phyloP scores from a whole-genome alignment of 2,888 invertebrate genomes.

The Sinodicranocentrus sp. region DNA sequence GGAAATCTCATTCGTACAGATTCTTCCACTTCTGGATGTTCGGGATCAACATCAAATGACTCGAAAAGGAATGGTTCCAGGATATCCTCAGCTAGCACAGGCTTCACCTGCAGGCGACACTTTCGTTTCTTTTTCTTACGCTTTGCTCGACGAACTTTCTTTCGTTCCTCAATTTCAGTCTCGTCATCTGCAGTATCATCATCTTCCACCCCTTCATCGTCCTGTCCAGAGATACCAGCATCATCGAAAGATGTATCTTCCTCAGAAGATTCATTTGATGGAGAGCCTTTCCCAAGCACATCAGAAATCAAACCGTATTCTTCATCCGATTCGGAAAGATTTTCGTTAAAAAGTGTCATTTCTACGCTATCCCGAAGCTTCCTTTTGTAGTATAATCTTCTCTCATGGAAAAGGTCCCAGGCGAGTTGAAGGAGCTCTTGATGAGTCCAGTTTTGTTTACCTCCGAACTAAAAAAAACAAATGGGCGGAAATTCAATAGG shows the following conservation, averaged over 20 bases:
- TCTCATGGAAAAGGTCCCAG: slow-evolving; percentile 68
- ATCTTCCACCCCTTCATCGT: neutral
- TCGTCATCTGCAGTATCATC: neutral
- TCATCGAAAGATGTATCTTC: slow-evolving; percentile 1
- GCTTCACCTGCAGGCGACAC: slow-evolving; percentile 45
- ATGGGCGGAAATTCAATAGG: no score
- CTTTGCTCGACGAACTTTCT: slow-evolving; percentile 20
- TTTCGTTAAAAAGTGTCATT: slow-evolving; percentile 10
- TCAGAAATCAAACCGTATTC: slow-evolving; percentile 30
- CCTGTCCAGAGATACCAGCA: slow-evolving; percentile 13
- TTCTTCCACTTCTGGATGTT: slow-evolving; percentile 70
- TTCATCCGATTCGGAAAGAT: slow-evolving; percentile 23
- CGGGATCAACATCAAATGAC: slow-evolving; percentile 64
- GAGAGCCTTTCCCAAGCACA: neutral
- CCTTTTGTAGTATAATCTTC: slow-evolving; percentile 69
- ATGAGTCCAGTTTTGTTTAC: slow-evolving; percentile 66
- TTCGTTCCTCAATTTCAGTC: neutral
- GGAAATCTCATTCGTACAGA: slow-evolving; percentile 68
- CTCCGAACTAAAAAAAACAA: slow-evolving; percentile 26
- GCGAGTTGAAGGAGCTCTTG: slow-evolving; percentile 71
- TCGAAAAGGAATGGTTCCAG: slow-evolving; percentile 55
- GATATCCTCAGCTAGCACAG: slow-evolving; percentile 33
- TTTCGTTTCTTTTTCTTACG: neutral
- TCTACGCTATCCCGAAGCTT: slow-evolving; percentile 13
- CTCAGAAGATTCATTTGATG: neutral